Evolutionary conservation across 2,113 vertebrate species (phyloP).

Genomic region (Xiphophorus couchianus): DNA sequence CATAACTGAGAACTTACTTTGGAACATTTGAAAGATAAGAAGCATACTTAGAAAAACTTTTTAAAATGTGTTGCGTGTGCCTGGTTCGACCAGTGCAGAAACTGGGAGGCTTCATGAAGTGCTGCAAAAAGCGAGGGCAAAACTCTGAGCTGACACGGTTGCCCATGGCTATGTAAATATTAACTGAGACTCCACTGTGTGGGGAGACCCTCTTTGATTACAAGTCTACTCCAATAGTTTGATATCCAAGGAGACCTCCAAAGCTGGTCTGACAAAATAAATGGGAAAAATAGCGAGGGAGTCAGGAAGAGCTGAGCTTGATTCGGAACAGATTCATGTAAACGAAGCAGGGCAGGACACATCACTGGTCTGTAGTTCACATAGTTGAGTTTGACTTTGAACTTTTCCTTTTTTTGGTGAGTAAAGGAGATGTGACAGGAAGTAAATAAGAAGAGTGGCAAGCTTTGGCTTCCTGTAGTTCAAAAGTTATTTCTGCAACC

Average conservation of each 20-base stretch:
- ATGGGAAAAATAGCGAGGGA: constrained; percentile 50
- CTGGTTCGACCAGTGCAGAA: constrained; percentile 33
- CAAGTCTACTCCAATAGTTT: constrained; percentile 55
- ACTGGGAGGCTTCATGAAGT: constrained; percentile 42
- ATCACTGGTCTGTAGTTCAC: constrained; percentile 32
- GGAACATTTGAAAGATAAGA: neutral
- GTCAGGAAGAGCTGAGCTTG: constrained; percentile 40
- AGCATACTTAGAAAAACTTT: neutral
- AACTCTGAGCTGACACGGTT: constrained; percentile 61
- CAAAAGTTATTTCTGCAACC: constrained; percentile 5
- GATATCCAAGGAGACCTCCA: constrained; percentile 69
- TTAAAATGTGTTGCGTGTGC: constrained; percentile 6
- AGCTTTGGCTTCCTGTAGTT: neutral
- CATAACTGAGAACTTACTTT: neutral
- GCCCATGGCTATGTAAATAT: constrained; percentile 80
- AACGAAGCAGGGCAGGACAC: constrained; percentile 31
- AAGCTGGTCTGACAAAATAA: constrained; percentile 61
- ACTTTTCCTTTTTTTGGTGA: constrained; percentile 35
- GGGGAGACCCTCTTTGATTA: constrained; percentile 73
- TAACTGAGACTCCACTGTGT: constrained; percentile 64
- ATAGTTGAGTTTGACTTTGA: constrained; percentile 38
- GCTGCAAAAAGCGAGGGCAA: constrained; percentile 51
- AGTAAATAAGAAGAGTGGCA: constrained; percentile 17
- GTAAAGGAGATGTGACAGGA: constrained; percentile 20
- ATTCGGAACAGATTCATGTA: constrained; percentile 61